A percentile compares a stretch with the other conserved stretches of the same genome.
These are phyloP conservation scores for Oreocharis arfaki DNA, from an alignment of 2,113 vertebrate species.

Conservation along the genomic window DNA sequence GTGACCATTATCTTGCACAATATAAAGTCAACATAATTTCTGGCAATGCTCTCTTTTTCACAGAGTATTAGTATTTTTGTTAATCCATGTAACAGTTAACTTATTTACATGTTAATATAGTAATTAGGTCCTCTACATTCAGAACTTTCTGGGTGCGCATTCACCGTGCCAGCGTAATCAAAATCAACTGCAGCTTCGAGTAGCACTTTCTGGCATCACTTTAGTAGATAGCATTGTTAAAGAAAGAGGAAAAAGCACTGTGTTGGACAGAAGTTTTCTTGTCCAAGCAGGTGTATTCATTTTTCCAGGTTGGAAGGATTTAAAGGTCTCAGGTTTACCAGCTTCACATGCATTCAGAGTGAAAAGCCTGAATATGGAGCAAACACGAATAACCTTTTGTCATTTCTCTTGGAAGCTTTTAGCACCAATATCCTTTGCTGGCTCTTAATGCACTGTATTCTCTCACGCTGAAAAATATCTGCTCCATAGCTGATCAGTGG, in stretches of 20 bases:
- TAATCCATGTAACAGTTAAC: constrained; percentile 11
- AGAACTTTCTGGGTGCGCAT: constrained; percentile 18
- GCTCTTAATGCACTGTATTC: not conserved
- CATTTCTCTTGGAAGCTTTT: constrained; percentile 54
- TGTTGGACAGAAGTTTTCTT: constrained; percentile 54
- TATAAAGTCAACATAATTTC: not conserved
- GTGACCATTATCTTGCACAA: not conserved
- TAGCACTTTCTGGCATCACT: not conserved
- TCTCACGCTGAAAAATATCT: not conserved
- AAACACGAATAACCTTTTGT: not conserved
- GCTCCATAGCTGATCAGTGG: constrained; percentile 16
- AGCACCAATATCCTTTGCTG: constrained; percentile 47
- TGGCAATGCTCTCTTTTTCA: constrained; percentile 12
- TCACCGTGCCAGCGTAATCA: not conserved
- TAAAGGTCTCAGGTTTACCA: constrained; percentile 55
- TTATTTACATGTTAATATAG: constrained; percentile 60
- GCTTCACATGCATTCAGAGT: constrained; percentile 40
- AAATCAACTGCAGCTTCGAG: constrained; percentile 13
- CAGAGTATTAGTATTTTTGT: constrained; percentile 4
- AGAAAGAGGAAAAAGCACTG: constrained; percentile 33
- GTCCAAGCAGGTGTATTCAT: constrained; percentile 22
- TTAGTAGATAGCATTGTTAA: not conserved
- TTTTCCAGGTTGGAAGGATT: constrained; percentile 18
- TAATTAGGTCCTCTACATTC: constrained; percentile 58
- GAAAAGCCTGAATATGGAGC: constrained; percentile 29